Evolutionary conservation across 1,140 invertebrate species (phyloP), one percentile per base, ranked within the genome.

Genomic region (Tetragonula clypearis): DNA sequence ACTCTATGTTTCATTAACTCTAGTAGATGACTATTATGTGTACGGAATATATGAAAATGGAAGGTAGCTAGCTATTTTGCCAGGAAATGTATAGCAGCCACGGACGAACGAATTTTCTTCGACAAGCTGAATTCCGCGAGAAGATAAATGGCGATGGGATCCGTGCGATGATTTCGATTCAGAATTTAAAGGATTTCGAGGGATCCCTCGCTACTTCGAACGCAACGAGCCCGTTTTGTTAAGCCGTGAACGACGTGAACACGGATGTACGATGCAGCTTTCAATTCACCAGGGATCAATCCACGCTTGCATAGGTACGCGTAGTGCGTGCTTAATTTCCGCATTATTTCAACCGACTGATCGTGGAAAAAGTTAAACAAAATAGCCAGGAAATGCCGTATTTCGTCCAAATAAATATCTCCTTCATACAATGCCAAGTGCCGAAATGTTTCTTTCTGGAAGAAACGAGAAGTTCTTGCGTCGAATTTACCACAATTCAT

Each of bases 131-230:
- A 87, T 85, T 85, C 75, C 35, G 72, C 65, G 69, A 68, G 35
- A 55, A 35, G 77, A 89, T 86, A 81, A 74, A 88, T 79, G n/a
- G 23, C 75, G 26, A 73, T 85, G 77, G 83, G 56, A 69, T 62
- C 12, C 65, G 71, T 55, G n/a, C 78, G 79, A 78, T 83, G 55
- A 21, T n/a, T 80, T 55, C 75, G 74, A 88, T 89, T 87, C 79
- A 76, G 72, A 89, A 86, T 79, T 86, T 88, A 80, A 89, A 89
- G 87, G 68, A 89, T 89, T 80, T 83, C 71, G 26, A 21, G 75
- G 66, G 75, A 76, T 86, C 76, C 75, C 66, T 86, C 79, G 75
- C 55, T 82, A 58, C 83, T 65, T 88, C 79, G 75, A 68, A 35
- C 68, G 55, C 76, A 53, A 68, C 73, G 65, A 55, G 56, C 76